Percentiles rank a stretch among this genome's conserved stretches.
Conservation (phyloP, 2,113 vertebrate genomes). For the zebrafish (Danio rerio) region GRCz12tu NC_133180.1:19565501-19566000, state of each 20-base stretch:
- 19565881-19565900: constrained; percentile 2
- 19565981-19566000: neutral
- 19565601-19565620: neutral
- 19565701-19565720: constrained; percentile 48
- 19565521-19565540: constrained; percentile 55
- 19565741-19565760: constrained; percentile 35
- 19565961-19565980: neutral
- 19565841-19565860: constrained; percentile 46
- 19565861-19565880: neutral
- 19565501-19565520: constrained; percentile 52
- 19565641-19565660: neutral
- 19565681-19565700: neutral
- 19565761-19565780: constrained; percentile 26
- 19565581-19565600: neutral
- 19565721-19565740: constrained; percentile 28
- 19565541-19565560: constrained; percentile 57
- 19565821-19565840: constrained; percentile 16
- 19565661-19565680: neutral
- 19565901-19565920: neutral
- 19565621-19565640: neutral
- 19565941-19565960: neutral
- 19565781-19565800: neutral
- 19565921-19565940: neutral
- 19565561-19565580: constrained; percentile 6
- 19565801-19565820: constrained; percentile 12